Conservation (phyloP, 1,140 invertebrate genomes). For the Mya arenaria region DNA sequence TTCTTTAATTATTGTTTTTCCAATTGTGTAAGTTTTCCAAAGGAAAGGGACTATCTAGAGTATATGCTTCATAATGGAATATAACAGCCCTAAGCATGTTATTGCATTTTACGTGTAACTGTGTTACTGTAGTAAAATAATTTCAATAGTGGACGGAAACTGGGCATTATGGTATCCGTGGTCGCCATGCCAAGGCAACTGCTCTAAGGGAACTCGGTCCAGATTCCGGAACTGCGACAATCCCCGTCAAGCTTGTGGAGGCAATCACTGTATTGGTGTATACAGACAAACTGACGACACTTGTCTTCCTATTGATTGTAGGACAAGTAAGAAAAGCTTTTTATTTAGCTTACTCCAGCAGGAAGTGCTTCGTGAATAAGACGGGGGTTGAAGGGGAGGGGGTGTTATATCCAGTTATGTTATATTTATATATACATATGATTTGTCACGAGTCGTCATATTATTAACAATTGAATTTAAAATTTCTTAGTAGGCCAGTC, state of each 20-base stretch:
- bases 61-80: not conserved
- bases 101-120: no score
- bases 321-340: no score
- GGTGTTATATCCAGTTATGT: constrained; percentile 14
- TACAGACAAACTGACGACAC: no score
- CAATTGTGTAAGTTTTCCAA: constrained; percentile 43
- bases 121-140: no score
- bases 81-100: not conserved
- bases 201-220: constrained; percentile 85
- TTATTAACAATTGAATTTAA: no score
- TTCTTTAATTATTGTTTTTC: constrained; percentile 21
- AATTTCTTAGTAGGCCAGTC: no score
- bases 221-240: constrained; percentile 79
- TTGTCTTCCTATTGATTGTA: no score
- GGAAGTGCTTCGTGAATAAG: constrained; percentile 62
- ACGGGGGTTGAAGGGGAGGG: constrained; percentile 9
- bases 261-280: no score
- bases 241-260: constrained; percentile 80
- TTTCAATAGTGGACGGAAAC: constrained; percentile 76
- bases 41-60: constrained; percentile 85
- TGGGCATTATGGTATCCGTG: constrained; percentile 81
- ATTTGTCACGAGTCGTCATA: no score
- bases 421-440: no score
- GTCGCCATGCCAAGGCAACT: constrained; percentile 79
- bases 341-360: no score